Evolutionary conservation across 1,140 invertebrate genomes (phyloP).

Genomic region (Rhagoletis zephyria): DNA sequence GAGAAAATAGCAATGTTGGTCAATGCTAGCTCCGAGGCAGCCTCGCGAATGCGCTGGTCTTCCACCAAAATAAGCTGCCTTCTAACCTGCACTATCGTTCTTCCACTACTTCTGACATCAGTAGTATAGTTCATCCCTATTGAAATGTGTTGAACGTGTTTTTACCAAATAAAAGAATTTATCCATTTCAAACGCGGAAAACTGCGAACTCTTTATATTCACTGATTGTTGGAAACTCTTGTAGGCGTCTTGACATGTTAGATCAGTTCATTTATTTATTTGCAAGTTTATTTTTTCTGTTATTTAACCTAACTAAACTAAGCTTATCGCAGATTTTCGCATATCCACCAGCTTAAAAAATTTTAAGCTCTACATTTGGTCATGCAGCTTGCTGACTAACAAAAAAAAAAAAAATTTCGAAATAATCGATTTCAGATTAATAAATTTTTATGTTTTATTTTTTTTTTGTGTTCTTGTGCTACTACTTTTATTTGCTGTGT

Average conservation of each 20-base stretch:
- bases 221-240: background rate
- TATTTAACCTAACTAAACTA: background rate
- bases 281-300: background rate
- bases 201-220: background rate
- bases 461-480: background rate
- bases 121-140: no score
- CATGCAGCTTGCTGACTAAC: background rate
- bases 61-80: no score
- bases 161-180: no score
- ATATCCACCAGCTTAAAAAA: background rate
- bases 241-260: background rate
- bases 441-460: background rate
- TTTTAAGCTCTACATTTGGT: background rate
- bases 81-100: no score
- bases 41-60: no score
- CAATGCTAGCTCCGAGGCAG: no score
- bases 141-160: no score
- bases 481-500: no score
- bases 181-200: background rate
- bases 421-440: background rate
- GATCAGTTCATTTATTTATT: background rate
- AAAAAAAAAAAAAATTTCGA: background rate
- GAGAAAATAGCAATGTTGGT: no score
- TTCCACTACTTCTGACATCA: no score
- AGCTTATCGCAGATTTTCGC: background rate